Base-by-base conservation (phyloP, 2,888 invertebrate species). In the Cryptocheilus praepositus region DNA sequence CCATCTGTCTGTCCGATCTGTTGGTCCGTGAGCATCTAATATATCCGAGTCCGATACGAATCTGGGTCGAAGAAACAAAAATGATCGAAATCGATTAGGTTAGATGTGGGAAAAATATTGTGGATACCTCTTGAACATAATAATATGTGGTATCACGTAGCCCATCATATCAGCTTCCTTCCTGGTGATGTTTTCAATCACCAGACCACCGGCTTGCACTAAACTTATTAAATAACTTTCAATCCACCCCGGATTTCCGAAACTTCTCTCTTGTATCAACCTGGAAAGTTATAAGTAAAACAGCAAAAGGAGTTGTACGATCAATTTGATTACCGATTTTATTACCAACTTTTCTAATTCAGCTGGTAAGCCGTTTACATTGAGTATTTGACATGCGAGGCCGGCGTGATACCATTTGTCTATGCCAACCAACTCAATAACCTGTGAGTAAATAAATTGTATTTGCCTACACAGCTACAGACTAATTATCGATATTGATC, bases 161-260 rank as follows among this genome's bases (percentile, higher is more conserved):
- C 86, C 89, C 56, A 81, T 70, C 7, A 64, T 64, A 0, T 77
- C 71, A 4, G 86, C 79, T 56, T 85, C 73, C n/a, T 68, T 72
- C 73, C 81, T 85, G 2, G 86, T 83, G 8, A 91, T 83, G 13
- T 89, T 89, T 49, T 89, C 83, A 19, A 92, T 90, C 0, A 88
- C 81, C 19, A 93, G 74, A 0, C 89, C 90, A 15, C 90, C 90
- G 0, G 90, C 89, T 82, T 93, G 93, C 0, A 91, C 83, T 7
- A 93, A 86, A 57, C 91, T 92, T 51, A 92, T 89, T 25, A 93
- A 85, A 76, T 91, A 93, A 83, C 92, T 92, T 82, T 93, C 92
- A 63, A 93, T 91, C 93, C 93, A 93, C 0, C 93, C 93, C 0
- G 93, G 92, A 85, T 92, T 90, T 0, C 93, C 93, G 22, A 89